Conservation (phyloP, 2,888 invertebrate genomes). For the Lymantria monacha region DNA sequence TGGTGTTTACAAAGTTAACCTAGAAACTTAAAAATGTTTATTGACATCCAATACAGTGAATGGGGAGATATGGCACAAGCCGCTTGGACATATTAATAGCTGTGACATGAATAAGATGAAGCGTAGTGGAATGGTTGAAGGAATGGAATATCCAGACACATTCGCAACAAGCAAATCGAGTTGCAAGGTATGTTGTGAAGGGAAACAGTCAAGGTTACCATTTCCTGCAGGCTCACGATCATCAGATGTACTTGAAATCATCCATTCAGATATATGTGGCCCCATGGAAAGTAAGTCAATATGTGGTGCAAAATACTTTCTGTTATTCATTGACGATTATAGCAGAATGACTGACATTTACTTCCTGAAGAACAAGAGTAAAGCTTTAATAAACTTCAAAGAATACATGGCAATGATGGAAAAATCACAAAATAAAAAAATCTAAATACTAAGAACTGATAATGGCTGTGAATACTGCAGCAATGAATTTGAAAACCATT, state of each 20-base stretch:
- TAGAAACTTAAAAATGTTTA: background rate
- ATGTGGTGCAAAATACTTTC: background rate
- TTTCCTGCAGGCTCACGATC: background rate
- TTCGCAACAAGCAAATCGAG: background rate
- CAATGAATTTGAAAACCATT: background rate
- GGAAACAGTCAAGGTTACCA: background rate
- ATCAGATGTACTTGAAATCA: background rate
- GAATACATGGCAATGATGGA: background rate
- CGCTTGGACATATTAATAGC: background rate
- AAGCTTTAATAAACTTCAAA: background rate
- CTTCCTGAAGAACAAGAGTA: background rate
- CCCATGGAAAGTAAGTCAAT: conserved; percentile 1
- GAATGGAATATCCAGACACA: background rate
- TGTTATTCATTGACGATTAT: background rate
- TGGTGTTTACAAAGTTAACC: background rate
- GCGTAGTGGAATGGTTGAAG: background rate
- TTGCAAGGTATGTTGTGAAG: background rate
- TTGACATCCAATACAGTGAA: background rate
- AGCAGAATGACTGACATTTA: background rate
- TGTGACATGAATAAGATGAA: background rate
- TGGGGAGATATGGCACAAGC: background rate
- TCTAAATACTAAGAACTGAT: background rate
- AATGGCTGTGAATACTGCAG: background rate
- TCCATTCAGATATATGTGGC: background rate
- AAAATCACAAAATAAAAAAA: background rate